Base-by-base conservation (phyloP, 2,113 vertebrate genomes). In the Dryoscopus gambensis region DNA sequence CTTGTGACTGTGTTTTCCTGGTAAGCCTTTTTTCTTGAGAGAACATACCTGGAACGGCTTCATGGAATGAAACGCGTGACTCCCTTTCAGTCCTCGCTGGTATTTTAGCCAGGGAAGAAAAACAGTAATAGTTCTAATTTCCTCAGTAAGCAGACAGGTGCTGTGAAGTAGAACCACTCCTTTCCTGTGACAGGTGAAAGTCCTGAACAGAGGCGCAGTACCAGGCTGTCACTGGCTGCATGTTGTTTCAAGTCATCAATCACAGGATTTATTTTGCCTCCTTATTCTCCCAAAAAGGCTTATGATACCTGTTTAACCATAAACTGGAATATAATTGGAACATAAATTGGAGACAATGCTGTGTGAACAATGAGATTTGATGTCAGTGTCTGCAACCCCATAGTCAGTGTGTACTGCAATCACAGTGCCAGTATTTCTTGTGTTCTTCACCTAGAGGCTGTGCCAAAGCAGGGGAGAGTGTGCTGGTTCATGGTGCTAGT, bases 401-500 rank as follows among this genome's bases (percentile, higher is more conserved):
- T 4, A 30, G 20, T 25, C 39, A 35, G 46, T 13, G 1, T 6
- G 25, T 53, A 3, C 37, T 33, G 27, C 52, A 30, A 0, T 79
- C 52, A 7, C 31, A 50, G 52, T 28, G 55, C n/a, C 46, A 62
- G 1, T 30, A 6, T 73, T 42, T 91, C 30, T 60, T 93, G 81
- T 96, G 76, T 84, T 64, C 79, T 56, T 78, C 82, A 19, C 76
- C 27, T 75, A 99, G 99, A 79, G 99, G 99, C 9, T 89, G 18
- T 40, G 96, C 90, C 62, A 99, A 97, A 92, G 93, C 99, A 23
- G 99, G 99, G 79, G 99, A 99, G 42, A 98, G 70, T 0, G 98
- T 99, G 64, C 98, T 99, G 21, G 95, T 99, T 81, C 99, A 99
- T 31, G 99, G 99, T 74, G 99, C 99, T 7, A 99, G 99, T 62